Percentiles rank a stretch among this genome's conserved stretches.
Evolutionary conservation across 2,113 vertebrate genomes (phyloP).

Genomic region (Rhagologus leucostigma): DNA sequence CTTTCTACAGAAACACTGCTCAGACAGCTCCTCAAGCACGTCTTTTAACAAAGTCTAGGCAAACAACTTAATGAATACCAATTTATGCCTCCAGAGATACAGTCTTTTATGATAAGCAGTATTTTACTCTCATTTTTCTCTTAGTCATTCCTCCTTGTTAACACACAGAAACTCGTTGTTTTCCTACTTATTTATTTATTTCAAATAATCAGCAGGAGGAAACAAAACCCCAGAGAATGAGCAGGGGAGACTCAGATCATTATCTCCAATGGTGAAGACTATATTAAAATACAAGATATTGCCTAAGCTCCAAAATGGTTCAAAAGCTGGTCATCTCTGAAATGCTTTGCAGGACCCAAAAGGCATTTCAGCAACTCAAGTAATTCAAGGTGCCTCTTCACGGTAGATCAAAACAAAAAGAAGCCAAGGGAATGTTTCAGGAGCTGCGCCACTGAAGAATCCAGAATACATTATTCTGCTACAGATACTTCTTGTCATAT

Average conservation of each 20-base stretch:
- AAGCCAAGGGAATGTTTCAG: background rate
- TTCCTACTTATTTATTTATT: constrained; percentile 27
- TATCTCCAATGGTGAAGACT: background rate
- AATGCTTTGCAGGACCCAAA: background rate
- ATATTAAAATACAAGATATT: background rate
- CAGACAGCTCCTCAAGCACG: background rate
- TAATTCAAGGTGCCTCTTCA: background rate
- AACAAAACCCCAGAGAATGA: background rate
- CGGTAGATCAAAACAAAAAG: background rate
- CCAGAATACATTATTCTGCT: background rate
- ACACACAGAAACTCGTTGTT: background rate
- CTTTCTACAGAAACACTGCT: background rate
- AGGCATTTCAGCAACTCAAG: background rate
- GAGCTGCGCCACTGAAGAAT: background rate
- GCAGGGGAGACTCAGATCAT: background rate
- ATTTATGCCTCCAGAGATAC: constrained; percentile 13
- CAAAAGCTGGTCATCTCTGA: background rate
- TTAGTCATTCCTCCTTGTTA: constrained; percentile 10
- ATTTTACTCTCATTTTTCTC: constrained; percentile 15
- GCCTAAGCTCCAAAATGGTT: background rate
- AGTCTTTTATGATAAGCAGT: constrained; percentile 2
- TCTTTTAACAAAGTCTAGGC: constrained; percentile 37
- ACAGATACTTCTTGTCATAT: background rate
- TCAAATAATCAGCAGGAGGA: background rate
- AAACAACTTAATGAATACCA: constrained; percentile 51